These are phyloP conservation scores for Pogonus chalceus DNA, from an alignment of 1,140 invertebrate genomes.

Conservation along the genomic window DNA sequence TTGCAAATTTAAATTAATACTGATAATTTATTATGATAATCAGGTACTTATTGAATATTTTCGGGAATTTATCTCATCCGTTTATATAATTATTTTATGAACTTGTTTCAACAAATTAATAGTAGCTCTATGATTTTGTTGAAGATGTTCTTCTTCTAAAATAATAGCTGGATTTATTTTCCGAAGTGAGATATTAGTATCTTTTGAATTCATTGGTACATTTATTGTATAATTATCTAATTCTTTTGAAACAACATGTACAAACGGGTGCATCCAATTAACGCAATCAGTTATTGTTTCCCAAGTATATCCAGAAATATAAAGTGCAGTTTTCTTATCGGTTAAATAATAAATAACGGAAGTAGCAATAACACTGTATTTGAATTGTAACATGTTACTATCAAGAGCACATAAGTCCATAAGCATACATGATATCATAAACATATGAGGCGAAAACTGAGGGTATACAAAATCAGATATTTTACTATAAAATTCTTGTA, in stretches of 20 bases:
- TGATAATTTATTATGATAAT: too few species aligned
- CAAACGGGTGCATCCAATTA: slow-evolving; percentile 73
- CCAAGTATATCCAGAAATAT: slow-evolving; percentile 60
- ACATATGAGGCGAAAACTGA: slow-evolving; percentile 74
- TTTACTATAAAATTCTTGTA: slow-evolving; percentile 33
- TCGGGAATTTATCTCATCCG: too few species aligned
- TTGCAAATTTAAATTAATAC: too few species aligned
- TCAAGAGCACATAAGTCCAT: slow-evolving; percentile 82
- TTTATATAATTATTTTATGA: too few species aligned
- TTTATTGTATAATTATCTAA: slow-evolving; percentile 9
- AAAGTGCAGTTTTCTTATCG: slow-evolving; percentile 51
- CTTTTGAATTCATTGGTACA: slow-evolving; percentile 42
- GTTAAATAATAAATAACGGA: slow-evolving; percentile 77
- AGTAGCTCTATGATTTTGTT: too few species aligned
- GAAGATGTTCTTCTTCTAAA: slow-evolving; percentile 69
- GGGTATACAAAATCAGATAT: slow-evolving; percentile 65
- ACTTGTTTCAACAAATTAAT: too few species aligned
- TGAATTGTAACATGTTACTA: slow-evolving; percentile 66
- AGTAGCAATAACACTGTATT: slow-evolving; percentile 80
- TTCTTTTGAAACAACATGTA: slow-evolving; percentile 22
- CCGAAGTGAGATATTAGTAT: slow-evolving; percentile 44
- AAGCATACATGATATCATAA: slow-evolving; percentile 72
- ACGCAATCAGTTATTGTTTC: slow-evolving; percentile 62
- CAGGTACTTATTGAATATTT: too few species aligned
- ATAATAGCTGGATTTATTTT: slow-evolving; percentile 56